These are phyloP conservation scores for Syrmaticus mikado DNA, from an alignment of 2,113 vertebrate species.

Conservation along the genomic window DNA sequence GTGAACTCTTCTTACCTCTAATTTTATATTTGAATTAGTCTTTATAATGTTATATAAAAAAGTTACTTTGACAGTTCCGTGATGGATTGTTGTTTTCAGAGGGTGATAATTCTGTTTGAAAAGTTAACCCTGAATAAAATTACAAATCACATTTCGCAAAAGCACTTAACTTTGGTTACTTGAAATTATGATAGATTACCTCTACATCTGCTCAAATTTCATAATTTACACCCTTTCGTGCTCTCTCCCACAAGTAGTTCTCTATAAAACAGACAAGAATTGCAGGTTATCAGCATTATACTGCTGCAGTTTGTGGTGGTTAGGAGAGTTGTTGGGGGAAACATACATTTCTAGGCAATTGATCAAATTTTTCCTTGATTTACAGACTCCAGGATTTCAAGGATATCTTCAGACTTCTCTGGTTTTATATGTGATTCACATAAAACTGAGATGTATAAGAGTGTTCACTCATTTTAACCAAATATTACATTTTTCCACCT, in stretches of 20 bases:
- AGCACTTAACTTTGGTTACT: neutral
- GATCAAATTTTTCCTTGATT: neutral
- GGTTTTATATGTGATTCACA: neutral
- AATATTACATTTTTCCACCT: neutral
- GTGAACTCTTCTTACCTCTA: neutral
- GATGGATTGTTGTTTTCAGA: neutral
- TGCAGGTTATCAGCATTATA: neutral
- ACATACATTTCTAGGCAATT: neutral
- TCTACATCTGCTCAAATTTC: neutral
- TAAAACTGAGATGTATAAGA: neutral
- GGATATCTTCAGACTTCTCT: neutral
- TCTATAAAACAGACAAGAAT: neutral
- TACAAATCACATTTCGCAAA: neutral
- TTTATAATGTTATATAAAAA: neutral
- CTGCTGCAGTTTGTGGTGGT: neutral
- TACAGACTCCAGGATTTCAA: neutral
- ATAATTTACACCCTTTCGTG: neutral
- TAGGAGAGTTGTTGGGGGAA: no score
- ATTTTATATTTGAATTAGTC: neutral
- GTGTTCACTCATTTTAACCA: neutral
- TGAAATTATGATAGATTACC: neutral
- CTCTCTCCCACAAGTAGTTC: neutral
- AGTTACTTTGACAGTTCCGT: neutral
- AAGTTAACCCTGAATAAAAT: neutral
- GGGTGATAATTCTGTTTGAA: neutral